phyloP scores from a whole-genome alignment of 2,113 vertebrate genomes.

The Sinocyclocheilus anshuiensis region DNA sequence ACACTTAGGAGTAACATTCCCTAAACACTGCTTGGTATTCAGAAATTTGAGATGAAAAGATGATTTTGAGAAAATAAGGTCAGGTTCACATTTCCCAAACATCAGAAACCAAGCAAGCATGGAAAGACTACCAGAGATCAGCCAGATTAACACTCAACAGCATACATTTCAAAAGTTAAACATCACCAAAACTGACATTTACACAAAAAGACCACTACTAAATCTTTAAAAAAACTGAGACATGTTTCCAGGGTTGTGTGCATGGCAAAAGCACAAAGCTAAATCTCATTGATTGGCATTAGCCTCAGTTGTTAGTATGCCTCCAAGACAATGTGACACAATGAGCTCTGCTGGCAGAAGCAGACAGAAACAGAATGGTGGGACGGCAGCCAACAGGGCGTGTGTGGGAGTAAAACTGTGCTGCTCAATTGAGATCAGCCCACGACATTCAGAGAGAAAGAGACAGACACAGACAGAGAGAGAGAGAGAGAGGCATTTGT shows the following conservation, averaged over 20 bases:
- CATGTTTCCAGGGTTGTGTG: conserved; percentile 11
- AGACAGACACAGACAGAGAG: neutral
- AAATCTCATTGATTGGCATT: conserved; percentile 46
- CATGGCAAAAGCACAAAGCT: conserved; percentile 13
- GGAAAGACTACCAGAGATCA: neutral
- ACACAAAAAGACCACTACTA: neutral
- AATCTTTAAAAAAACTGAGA: neutral
- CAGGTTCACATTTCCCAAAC: neutral
- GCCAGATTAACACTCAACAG: neutral
- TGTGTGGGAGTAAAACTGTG: conserved; percentile 53
- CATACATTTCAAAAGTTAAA: conserved; percentile 11
- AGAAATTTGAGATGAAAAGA: neutral
- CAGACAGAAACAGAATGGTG: conserved; percentile 51
- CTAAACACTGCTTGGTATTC: neutral
- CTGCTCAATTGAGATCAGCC: conserved; percentile 60
- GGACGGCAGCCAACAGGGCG: conserved; percentile 57
- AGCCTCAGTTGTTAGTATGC: conserved; percentile 45
- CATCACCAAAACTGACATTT: conserved; percentile 1
- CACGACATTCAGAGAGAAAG: conserved; percentile 54
- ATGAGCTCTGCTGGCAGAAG: conserved; percentile 46
- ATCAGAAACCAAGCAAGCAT: neutral
- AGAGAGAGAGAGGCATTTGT: conserved; percentile 11
- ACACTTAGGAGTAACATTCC: neutral
- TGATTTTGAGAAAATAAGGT: neutral
- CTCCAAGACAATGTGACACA: conserved; percentile 49